Conservation (phyloP, 2,797 vertebrate genomes). For the Dermochelys coriacea region DNA sequence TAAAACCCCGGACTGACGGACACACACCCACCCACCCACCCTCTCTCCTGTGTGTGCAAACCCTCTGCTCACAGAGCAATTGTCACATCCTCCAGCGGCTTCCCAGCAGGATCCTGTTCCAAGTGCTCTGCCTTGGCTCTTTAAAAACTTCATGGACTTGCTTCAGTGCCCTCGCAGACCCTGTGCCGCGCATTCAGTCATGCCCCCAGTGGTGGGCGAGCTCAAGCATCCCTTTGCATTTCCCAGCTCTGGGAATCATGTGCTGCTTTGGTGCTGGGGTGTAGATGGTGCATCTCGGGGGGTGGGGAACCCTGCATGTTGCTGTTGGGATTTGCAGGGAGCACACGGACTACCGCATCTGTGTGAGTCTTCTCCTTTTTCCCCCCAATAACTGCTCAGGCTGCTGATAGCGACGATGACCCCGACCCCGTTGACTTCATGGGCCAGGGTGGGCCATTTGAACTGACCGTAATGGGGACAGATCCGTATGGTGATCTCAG, state of each 20-base stretch:
- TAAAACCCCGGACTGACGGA: neutral
- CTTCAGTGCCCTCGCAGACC: neutral
- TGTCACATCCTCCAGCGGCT: neutral
- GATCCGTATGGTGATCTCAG: neutral
- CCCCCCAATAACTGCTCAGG: conserved; percentile 74
- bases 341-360: neutral
- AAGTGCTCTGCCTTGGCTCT: neutral
- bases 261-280: neutral
- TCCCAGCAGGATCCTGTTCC: fast-evolving
- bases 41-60: neutral
- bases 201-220: neutral
- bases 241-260: neutral
- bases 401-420: conserved; percentile 86
- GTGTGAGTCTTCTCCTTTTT: neutral
- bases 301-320: neutral
- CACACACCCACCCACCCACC: too few relatives aligned
- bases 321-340: neutral
- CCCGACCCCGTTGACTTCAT: conserved; percentile 72
- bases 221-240: neutral
- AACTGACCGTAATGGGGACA: conserved; percentile 43
- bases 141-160: neutral
- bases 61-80: neutral
- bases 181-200: neutral
- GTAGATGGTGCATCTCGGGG: too few relatives aligned
- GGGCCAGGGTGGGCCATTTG: conserved; percentile 70